Evolutionary conservation across 2,888 invertebrate species (phyloP).

Genomic region (Caenorhabditis zanzibari): DNA sequence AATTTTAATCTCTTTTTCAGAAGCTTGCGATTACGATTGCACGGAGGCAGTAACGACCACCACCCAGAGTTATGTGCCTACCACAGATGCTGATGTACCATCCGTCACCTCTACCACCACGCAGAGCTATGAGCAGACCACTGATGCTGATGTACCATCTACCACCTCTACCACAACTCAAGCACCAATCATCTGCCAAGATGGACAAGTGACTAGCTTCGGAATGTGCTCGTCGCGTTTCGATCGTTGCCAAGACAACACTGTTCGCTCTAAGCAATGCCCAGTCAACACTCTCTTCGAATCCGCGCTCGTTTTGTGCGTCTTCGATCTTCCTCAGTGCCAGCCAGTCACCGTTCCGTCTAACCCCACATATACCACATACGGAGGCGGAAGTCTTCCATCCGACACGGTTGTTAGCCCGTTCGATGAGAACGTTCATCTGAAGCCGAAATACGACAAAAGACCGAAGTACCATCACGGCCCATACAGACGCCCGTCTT

Average conservation of each 20-base stretch:
- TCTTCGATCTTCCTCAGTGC: constrained; percentile 69
- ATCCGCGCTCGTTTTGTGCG: constrained; percentile 65
- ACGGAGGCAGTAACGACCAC: constrained; percentile 28
- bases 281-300: constrained; percentile 73
- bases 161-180: constrained; percentile 23
- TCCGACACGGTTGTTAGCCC: constrained; percentile 50
- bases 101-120: constrained; percentile 18
- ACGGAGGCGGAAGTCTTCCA: constrained; percentile 18
- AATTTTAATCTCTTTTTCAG: constrained; percentile 32
- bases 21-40: constrained; percentile 58
- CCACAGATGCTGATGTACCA: constrained; percentile 1
- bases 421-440: constrained; percentile 45
- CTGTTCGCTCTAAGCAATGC: constrained; percentile 59
- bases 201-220: constrained; percentile 56
- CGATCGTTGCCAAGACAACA: constrained; percentile 55
- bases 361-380: constrained; percentile 9
- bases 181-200: constrained; percentile 49
- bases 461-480: constrained; percentile 31
- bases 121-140: too few relatives aligned
- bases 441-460: constrained; percentile 39
- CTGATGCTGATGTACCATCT: constrained; percentile 12
- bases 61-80: constrained; percentile 15
- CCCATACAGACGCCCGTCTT: background rate
- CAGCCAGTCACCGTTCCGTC: constrained; percentile 53
- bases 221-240: constrained; percentile 68